Percentiles rank a stretch among this genome's conserved stretches.
Conservation (phyloP, 2,113 vertebrate genomes). For the Glaucidium brasilianum region DNA sequence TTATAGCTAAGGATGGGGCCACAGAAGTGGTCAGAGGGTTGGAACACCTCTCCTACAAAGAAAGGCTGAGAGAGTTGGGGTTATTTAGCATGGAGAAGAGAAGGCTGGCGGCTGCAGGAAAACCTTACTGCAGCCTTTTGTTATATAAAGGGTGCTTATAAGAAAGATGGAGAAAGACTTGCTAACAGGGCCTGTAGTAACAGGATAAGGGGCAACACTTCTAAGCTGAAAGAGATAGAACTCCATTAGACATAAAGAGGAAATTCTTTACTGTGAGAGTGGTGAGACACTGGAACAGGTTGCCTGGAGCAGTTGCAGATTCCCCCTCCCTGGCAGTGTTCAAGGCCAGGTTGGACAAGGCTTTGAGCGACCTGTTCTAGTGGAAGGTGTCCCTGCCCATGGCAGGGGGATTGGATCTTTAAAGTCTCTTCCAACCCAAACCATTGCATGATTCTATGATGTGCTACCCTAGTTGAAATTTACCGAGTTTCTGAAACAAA, state of each 20-base stretch:
- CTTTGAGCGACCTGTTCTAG: neutral
- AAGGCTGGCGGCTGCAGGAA: accelerated
- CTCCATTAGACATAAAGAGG: neutral
- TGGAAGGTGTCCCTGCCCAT: accelerated
- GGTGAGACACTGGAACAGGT: neutral
- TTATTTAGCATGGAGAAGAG: neutral
- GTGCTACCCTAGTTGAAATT: neutral
- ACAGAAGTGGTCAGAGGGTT: neutral
- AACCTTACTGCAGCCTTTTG: accelerated
- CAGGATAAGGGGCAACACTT: accelerated
- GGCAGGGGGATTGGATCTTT: neutral
- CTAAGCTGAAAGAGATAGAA: neutral
- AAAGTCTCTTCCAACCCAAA: neutral
- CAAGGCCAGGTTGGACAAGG: neutral
- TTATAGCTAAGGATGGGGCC: neutral
- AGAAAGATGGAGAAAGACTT: neutral
- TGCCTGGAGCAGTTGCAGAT: neutral
- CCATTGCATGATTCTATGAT: neutral
- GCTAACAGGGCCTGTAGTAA: neutral
- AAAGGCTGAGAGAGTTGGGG: neutral
- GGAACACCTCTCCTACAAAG: accelerated
- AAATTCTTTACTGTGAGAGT: accelerated
- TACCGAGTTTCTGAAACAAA: neutral
- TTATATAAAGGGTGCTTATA: accelerated
- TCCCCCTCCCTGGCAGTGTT: accelerated